Evolutionary conservation across 2,113 vertebrate genomes (phyloP).

Genomic region (Zapus hudsonius): DNA sequence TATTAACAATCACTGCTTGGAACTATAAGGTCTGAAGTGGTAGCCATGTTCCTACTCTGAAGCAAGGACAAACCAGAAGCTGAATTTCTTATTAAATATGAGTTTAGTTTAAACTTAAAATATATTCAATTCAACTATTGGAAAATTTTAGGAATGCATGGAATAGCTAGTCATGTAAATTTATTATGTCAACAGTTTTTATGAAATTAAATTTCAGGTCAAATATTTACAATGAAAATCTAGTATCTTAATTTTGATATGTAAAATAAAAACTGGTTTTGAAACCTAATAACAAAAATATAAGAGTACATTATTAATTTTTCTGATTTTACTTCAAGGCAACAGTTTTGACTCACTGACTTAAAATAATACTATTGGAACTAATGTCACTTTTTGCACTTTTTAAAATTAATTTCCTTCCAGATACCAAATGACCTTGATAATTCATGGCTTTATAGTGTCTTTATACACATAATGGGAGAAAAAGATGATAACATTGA

Average conservation of each 20-base stretch:
- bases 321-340: slow-evolving; percentile 24
- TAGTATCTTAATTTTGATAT: not conserved
- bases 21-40: not conserved
- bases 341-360: not conserved
- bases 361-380: slow-evolving; percentile 28
- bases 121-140: not conserved
- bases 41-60: not conserved
- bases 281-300: not conserved
- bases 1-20: not conserved
- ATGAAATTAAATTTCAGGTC: not conserved
- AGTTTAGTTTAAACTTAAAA: slow-evolving; percentile 43
- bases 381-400: not conserved
- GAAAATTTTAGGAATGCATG: slow-evolving; percentile 7
- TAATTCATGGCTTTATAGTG: too few relatives aligned
- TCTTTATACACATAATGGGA: too few relatives aligned
- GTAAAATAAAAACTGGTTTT: not conserved
- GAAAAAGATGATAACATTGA: too few relatives aligned
- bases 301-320: slow-evolving; percentile 2
- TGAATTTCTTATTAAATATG: slow-evolving; percentile 19
- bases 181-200: slow-evolving; percentile 36
- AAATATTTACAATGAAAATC: slow-evolving; percentile 44
- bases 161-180: slow-evolving; percentile 22
- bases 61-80: not conserved
- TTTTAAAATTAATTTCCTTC: not conserved
- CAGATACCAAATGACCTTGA: too few relatives aligned